These are phyloP conservation scores for Apis mellifera DNA, from an alignment of 1,140 invertebrate species.

Conservation along the genomic window Amel_HAv3.1 CM009935.2:3336001-3336500, in stretches of 20 bases:
- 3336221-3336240: too few relatives aligned
- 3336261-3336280: background rate
- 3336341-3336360: background rate
- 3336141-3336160: background rate
- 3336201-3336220: too few relatives aligned
- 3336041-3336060: too few relatives aligned
- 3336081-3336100: background rate
- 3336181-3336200: too few relatives aligned
- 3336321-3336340: background rate
- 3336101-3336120: background rate
- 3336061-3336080: background rate
- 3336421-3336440: constrained; percentile 57
- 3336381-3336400: background rate
- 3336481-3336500: constrained; percentile 76
- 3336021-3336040: background rate
- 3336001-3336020: background rate
- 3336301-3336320: background rate
- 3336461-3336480: constrained; percentile 76
- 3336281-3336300: background rate
- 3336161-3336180: background rate
- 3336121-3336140: background rate
- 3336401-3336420: background rate
- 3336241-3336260: too few relatives aligned
- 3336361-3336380: background rate
- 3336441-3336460: constrained; percentile 63